A percentile compares a stretch with the other conserved stretches of the same genome.
These are phyloP conservation scores for Colletes collaris DNA, from an alignment of 2,888 invertebrate species.

Conservation along the genomic window DNA sequence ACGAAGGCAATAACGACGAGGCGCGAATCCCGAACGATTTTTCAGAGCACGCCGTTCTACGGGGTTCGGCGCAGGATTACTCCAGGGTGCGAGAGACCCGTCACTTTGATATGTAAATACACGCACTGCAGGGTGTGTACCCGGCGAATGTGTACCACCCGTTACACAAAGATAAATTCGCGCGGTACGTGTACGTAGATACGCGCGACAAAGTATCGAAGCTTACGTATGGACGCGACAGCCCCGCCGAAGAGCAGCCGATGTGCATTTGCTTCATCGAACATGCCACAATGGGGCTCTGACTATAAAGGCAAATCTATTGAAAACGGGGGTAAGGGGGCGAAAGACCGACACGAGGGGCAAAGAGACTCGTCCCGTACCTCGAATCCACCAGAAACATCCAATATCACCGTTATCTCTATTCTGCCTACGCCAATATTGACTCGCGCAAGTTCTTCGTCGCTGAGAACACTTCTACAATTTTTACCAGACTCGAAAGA, in stretches of 20 bases:
- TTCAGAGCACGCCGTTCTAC: conserved; percentile 16
- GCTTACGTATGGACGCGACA: conserved; percentile 61
- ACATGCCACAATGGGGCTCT: conserved; percentile 80
- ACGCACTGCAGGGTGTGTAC: conserved; percentile 75
- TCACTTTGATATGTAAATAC: conserved; percentile 83
- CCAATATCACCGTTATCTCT: conserved; percentile 81
- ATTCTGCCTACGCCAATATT: conserved; percentile 79
- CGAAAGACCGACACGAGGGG: conserved; percentile 25
- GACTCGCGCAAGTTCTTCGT: conserved; percentile 70
- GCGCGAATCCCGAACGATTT: conserved; percentile 32
- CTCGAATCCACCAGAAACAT: conserved; percentile 74
- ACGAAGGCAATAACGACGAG: conserved; percentile 21
- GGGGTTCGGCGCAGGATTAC: conserved; percentile 4
- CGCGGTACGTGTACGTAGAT: conserved; percentile 26
- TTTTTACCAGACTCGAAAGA: neutral
- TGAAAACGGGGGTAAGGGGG: conserved; percentile 36
- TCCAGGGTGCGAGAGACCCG: conserved; percentile 49
- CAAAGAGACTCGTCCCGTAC: conserved; percentile 38
- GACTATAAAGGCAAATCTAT: conserved; percentile 75
- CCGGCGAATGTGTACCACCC: conserved; percentile 53
- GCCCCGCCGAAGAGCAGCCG: conserved; percentile 66
- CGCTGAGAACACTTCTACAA: conserved; percentile 44
- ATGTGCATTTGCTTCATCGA: conserved; percentile 82
- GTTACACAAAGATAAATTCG: conserved; percentile 36
- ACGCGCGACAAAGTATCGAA: conserved; percentile 44